Evolutionary conservation across 1,140 invertebrate genomes (phyloP), one percentile per base, ranked within the genome.

Genomic region (Saccostrea cuccullata): DNA sequence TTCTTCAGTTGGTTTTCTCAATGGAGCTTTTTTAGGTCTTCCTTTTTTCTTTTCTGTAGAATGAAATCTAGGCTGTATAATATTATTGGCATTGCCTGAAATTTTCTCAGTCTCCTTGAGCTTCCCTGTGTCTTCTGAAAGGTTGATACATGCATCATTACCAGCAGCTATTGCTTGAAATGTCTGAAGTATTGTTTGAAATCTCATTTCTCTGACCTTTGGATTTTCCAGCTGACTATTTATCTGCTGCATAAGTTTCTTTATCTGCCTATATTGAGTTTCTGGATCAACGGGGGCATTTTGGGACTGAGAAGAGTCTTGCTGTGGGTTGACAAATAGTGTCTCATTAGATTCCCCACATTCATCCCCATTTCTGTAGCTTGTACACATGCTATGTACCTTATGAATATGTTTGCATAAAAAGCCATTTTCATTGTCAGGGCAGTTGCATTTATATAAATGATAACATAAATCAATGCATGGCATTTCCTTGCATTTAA

Each of bases 401-500:
- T 84, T 84, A 55, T 85, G 58, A 30, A 85, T 60, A 20, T 85
- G 84, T 85, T 85, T 85, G 56, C 84, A 85, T 40, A 85, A n/a
- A 17, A 13, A 30, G 23, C 56, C n/a, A 56, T 23, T n/a, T 58
- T 30, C 26, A 60, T 60, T 13, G 20, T 60, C 58, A 30, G 55
- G 13, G 26, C 84, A 85, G 15, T 11, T 30, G 56, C 84, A 85
- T 30, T n/a, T 60, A 40, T 60, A 85, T 55, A 85, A 23, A 23
- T 60, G 84, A 60, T 23, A 23, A 85, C 84, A 64, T 11, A 85
- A 30, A 64, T 85, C 23, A 20, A 85, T 47, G 40, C 84, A 85
- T 64, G 84, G 84, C 8, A 85, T n/a, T 20, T 30, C 56, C n/a
- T 85, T 85, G 56, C 84, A 85, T 60, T 85, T 85, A 26, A 26